Conservation (phyloP, 1,140 invertebrate species). For the Diabrotica virgifera region DNA sequence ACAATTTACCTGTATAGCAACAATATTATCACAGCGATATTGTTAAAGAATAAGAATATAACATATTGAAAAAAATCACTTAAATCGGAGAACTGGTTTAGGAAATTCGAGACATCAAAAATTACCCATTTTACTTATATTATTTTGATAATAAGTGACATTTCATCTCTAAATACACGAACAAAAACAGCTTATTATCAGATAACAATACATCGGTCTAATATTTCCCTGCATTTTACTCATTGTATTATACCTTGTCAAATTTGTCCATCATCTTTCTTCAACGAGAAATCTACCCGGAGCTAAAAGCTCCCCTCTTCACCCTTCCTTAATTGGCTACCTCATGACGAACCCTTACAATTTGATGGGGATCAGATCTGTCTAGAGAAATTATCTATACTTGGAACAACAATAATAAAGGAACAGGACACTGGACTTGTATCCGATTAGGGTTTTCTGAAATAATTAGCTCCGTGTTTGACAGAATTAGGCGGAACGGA, state of each 20-base stretch:
- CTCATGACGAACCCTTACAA: conserved; percentile 23
- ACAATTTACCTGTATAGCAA: too few species aligned
- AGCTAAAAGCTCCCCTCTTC: conserved; percentile 12
- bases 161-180: too few species aligned
- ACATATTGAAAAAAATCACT: too few species aligned
- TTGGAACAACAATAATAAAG: conserved; percentile 18
- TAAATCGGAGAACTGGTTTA: too few species aligned
- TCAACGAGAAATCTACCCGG: conserved; percentile 9
- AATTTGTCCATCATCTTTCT: conserved; percentile 6
- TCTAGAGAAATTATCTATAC: conserved; percentile 23
- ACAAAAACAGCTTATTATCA: too few species aligned
- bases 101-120: too few species aligned
- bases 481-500: neutral
- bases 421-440: conserved; percentile 20
- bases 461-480: conserved; percentile 12
- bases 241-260: neutral
- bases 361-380: conserved; percentile 18
- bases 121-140: too few species aligned
- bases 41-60: too few species aligned
- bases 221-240: too few species aligned
- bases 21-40: too few species aligned
- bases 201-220: too few species aligned
- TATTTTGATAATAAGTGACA: too few species aligned
- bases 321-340: conserved; percentile 24
- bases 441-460: conserved; percentile 23